Base-by-base conservation (phyloP, 2,888 invertebrate genomes). In the Catocala nupta region DNA sequence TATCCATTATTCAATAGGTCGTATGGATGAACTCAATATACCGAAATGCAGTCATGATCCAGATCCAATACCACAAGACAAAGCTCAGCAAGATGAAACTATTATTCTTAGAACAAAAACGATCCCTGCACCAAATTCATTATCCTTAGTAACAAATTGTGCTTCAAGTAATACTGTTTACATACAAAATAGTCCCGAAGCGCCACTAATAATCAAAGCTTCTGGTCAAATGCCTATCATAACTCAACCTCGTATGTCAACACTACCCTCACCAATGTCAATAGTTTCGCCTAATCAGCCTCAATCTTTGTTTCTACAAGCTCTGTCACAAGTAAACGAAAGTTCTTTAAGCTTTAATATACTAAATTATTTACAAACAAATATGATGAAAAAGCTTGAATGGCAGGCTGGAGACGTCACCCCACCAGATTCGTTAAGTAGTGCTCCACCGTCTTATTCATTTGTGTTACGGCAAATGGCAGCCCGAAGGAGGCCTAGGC, bases 381-480 rank as follows among this genome's bases (percentile, higher is more conserved):
- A 63, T 4, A 43, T 54, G 25, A 25, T 25, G 2, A 59, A 71
- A 42, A 68, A 70, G 53, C 63, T 61, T 5, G 71, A 42, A 11
- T 59, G 68, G 8, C 71, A 73, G 48, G 76, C 81, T 13, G 77
- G 81, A 11, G 89, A 90, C 47, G 56, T 89, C 39, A 81, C 88
- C 0, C 85, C 93, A 6, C 93, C 93, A 4, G 85, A 88, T 68
- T 93, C 93, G 0, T 77, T 93, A n/a, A 74, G 82, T 0, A 92
- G 86, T 64, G 93, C 93, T 7, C 93, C 93, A 4, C 93, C 93
- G 0, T 92, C 93, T 0, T 94, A 93, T 76, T 91, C 93, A 0
- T 94, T 91, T 68, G 93, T 94, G 6, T 81, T 93, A 56, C 79
- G 92, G 25, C 93, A 93, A 83, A 89, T 90, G 77, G 85, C 89